Conservation (phyloP, 2,888 invertebrate species). For the Volucella zonaria region DNA sequence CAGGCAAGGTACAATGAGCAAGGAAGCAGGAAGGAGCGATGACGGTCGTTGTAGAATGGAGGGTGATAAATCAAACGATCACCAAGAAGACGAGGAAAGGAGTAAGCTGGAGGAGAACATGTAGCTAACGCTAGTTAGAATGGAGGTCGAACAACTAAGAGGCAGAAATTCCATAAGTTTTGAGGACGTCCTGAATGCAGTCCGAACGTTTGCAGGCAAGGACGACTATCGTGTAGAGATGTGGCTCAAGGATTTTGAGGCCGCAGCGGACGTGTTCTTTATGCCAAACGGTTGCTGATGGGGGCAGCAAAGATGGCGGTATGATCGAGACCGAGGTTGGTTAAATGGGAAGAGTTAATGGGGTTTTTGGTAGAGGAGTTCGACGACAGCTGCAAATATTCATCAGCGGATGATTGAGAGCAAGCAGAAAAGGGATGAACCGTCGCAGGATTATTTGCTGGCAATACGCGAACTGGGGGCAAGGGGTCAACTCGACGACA, state of each 20-base stretch:
- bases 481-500: slow-evolving; percentile 7
- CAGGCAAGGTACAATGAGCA: not conserved
- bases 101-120: not conserved
- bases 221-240: slow-evolving; percentile 1
- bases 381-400: slow-evolving; percentile 1
- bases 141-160: not conserved
- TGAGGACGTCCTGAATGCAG: slow-evolving; percentile 1
- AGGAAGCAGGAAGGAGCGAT: not conserved
- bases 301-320: not conserved
- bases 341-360: not conserved
- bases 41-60: not conserved
- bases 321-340: not conserved
- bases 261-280: not conserved
- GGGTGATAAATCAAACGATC: not conserved
- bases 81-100: not conserved
- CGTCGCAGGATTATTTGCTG: not conserved
- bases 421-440: not conserved
- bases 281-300: not conserved
- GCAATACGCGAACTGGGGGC: slow-evolving; percentile 2
- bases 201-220: not conserved
- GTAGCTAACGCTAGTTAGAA: not conserved
- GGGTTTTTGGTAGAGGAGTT: not conserved
- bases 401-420: slow-evolving; percentile 2
- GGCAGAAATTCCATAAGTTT: not conserved
- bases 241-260: too few relatives aligned